These are phyloP conservation scores for Aurelia sp. DNA, from an alignment of 30 jellyfish, hydroid and myxozoan genomes.

Conservation along the genomic window DNA sequence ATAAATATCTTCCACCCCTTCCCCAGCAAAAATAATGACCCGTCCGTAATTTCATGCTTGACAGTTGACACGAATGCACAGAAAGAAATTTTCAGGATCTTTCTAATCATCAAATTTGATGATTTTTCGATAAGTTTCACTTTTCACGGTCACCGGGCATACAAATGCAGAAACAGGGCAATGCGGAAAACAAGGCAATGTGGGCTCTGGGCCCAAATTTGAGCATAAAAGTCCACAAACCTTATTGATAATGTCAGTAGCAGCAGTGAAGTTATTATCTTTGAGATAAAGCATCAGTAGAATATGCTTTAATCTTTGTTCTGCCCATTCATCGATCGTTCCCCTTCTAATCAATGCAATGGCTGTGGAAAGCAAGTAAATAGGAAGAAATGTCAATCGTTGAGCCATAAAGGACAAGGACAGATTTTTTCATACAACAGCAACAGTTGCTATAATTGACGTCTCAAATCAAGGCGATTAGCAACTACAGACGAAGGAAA, in stretches of 20 bases:
- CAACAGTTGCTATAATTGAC: too few relatives aligned
- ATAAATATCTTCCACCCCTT: too few relatives aligned
- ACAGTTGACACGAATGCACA: too few relatives aligned
- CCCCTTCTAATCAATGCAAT: conserved; percentile 49
- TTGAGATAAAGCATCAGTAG: conserved; percentile 40
- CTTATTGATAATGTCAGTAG: conserved; percentile 34
- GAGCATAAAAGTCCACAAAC: not conserved
- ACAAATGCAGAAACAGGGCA: not conserved
- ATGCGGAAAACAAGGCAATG: not conserved
- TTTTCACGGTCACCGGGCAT: not conserved
- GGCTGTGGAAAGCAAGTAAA: conserved; percentile 2
- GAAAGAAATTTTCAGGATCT: too few relatives aligned
- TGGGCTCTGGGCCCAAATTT: not conserved
- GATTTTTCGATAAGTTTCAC: not conserved
- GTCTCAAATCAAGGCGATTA: too few relatives aligned
- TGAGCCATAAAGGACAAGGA: too few relatives aligned
- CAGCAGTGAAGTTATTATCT: conserved; percentile 56
- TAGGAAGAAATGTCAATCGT: not conserved
- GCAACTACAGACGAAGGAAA: too few relatives aligned
- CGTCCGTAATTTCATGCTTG: too few relatives aligned
- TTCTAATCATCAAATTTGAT: not conserved
- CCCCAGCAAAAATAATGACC: too few relatives aligned
- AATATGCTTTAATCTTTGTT: conserved; percentile 45
- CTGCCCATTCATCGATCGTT: conserved; percentile 53
- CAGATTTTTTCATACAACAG: too few relatives aligned